Base-by-base conservation (phyloP, 92 coral and sea anemone species). In the Porites lobata region DNA sequence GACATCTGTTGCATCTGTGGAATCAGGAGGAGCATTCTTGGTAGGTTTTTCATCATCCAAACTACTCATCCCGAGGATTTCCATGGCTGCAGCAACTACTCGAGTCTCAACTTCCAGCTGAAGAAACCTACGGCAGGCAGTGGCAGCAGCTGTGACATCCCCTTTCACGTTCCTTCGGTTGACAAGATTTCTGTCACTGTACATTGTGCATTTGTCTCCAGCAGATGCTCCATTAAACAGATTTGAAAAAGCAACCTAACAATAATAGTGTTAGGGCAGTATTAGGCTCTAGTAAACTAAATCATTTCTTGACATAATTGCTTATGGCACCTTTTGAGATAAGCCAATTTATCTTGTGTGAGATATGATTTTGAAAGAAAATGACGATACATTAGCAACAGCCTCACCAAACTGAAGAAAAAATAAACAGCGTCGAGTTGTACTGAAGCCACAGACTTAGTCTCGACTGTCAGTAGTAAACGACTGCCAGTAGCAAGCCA, bases 141-240 rank as follows among this genome's bases (percentile, higher is more conserved):
- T 95, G 32, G 90, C 98, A 22, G 98, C 96, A 7, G 91, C 67
- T 6, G 93, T 3, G 17, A 95, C 96, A 54, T 95, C 98, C 11
- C 91, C 87, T 71, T 93, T 93, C 19, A 95, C 94, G 79, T 95
- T 95, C 6, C 98, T 86, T 22, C 93, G 65, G 85, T 91, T 95
- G 1, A 93, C 69, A 21, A 95, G 80, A 58, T 85, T 94, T 73
- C 94, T 50, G 80, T 93, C 96, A 66, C 90, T 82, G 38, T 93
- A 95, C 92, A 93, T 21, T n/a, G 96, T 95, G 61, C 98, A 92
- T 79, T 92, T 95, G 86, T 94, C 98, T 82, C 82, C 81, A 76
- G 88, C 91, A 15, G 98, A 94, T 50, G 98, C 57, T n/a, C 79
- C 75, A 56, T 75, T 94, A 87, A 85, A 95, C 10, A 92, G 81